Base-by-base conservation (phyloP, 2,888 invertebrate genomes). In the Helleia helle region DNA sequence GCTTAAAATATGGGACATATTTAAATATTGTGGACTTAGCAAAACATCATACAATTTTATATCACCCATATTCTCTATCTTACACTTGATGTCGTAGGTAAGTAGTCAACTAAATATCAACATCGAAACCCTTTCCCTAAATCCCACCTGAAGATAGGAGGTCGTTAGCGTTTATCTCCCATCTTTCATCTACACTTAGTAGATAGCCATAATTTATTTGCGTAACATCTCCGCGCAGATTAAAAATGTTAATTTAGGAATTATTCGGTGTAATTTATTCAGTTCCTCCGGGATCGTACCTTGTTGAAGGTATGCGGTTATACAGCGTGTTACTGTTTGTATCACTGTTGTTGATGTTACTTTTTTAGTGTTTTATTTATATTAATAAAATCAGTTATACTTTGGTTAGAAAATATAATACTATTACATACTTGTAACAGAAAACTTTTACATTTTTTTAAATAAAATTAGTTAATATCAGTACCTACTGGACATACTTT, bases 171-270 rank as follows among this genome's bases (percentile, higher is more conserved):
- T 12, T 22, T 22, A 34, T 34, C 34, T 34, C 18, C 13, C 26
- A 26, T 29, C 8, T 12, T 22, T 2, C 22, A 18, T 34, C 34
- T 18, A 34, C 34, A 22, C 34, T 34, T 12, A 22, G 34, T 34
- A 18, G 34, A 34, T 34, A 41, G 40, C 18, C 22, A 38, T 44
- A 81, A 79, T 76, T 77, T 76, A 79, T 77, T 70, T 74, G 58
- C 46, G 71, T 65, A 70, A 76, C 77, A 80, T 76, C 71, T 70
- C 71, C 68, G 55, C 59, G 60, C 58, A 79, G 81, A 81, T 84
- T 83, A 84, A 83, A 84, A 84, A 84, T 84, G 83, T 74, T 81
- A 83, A 81, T 80, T 73, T 69, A 56, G 70, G 69, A 81, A 79
- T 83, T 79, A 81, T 83, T 76, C 71, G 59, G 56, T 56, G 72